These are phyloP conservation scores for Corydoras sp. DNA, from an alignment of 2,113 vertebrate genomes.

Conservation along the genomic window DNA sequence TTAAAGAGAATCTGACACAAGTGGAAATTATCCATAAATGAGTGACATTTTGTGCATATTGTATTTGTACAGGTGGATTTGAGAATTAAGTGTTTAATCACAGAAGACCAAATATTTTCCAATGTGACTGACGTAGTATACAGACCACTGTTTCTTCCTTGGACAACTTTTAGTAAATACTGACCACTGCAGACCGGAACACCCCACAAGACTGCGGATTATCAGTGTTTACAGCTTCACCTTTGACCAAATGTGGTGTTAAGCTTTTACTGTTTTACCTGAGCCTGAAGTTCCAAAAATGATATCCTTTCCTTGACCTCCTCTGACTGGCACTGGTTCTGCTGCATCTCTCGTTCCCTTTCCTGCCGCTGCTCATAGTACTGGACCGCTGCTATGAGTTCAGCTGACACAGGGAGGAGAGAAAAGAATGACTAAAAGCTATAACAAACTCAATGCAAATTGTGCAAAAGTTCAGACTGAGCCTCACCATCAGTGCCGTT, in stretches of 20 bases:
- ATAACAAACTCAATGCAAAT: not conserved
- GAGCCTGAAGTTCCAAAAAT: slow-evolving; percentile 70
- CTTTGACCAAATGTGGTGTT: not conserved
- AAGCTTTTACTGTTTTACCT: slow-evolving; percentile 49
- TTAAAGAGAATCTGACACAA: no score
- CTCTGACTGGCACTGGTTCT: slow-evolving; percentile 47
- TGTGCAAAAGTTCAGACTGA: not conserved
- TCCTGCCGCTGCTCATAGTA: slow-evolving; percentile 62
- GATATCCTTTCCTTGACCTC: slow-evolving; percentile 55
- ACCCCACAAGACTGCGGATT: not conserved
- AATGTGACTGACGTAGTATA: no score
- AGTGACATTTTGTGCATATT: no score
- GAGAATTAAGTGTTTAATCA: no score
- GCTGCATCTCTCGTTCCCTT: slow-evolving; percentile 40
- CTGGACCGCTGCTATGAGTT: slow-evolving; percentile 62
- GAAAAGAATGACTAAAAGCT: not conserved
- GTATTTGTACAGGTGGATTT: no score
- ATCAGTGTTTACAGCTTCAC: no score
- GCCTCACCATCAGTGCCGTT: slow-evolving; percentile 69
- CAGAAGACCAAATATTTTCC: no score
- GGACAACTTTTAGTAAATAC: no score
- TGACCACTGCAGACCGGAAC: no score
- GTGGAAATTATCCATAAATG: no score
- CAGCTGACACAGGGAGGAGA: slow-evolving; percentile 47
- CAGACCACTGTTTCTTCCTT: no score